Evolutionary conservation across 2,888 invertebrate species (phyloP), one percentile per base, ranked within the genome.

Genomic region (Eueremaeus valkanovi): DNA sequence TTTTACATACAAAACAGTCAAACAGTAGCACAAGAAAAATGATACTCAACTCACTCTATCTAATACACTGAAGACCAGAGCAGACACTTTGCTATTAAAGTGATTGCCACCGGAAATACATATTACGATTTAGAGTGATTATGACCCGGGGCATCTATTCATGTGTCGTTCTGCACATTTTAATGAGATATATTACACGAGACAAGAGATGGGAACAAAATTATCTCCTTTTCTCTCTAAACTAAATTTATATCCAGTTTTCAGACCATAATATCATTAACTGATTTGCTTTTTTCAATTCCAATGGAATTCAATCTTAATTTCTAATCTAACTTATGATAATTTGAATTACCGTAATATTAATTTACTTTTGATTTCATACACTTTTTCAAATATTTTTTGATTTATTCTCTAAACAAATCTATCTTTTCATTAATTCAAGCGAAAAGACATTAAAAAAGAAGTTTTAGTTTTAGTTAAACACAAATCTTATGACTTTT

Each of bases 81-180:
- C 16, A 49, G 1, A 8, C 9, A 55, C 55, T 24, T 8, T 27
- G n/a, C 18, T 24, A 9, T 55, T n/a, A n/a, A n/a, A 55, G 21
- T 55, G 55, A 33, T 58, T 63, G 16, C 16, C 61, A 63, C 61
- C 61, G 61, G 61, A 63, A 63, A 63, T 63, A 63, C 61, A 63
- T 6, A 33, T 63, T 63, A 63, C 33, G 33, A 3, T 63, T 58
- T 18, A 3, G 18, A 29, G 33, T 63, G 31, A 63, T 63, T 63
- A 63, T 33, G 61, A 33, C 33, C 33, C 9, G 3, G 2, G 31
- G 33, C 18, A 31, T 63, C n/a, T n/a, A 27, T 49, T 55, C n/a
- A 24, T 63, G 61, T 63, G 33, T 63, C 61, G 33, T 63, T 58
- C 31, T 27, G 27, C 27, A 29, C 58, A 29, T 58, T 58, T 58